A percentile compares a stretch with the other conserved stretches of the same genome.
These are phyloP conservation scores for Phataginus tetradactyla DNA, from an alignment of 2,797 vertebrate genomes.

Conservation along the genomic window DNA sequence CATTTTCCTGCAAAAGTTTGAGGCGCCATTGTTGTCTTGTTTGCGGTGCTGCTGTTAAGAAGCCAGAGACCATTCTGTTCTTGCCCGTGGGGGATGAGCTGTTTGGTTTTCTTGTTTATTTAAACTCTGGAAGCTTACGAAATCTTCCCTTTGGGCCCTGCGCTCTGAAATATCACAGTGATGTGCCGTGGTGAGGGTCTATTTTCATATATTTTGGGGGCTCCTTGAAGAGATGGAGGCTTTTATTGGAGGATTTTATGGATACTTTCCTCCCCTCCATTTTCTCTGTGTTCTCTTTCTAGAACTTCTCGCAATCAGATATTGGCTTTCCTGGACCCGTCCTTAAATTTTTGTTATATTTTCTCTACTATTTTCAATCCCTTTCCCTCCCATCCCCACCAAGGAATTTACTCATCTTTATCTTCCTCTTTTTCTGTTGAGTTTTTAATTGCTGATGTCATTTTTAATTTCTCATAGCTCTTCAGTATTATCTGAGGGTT, in stretches of 20 bases:
- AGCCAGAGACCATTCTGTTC: not conserved
- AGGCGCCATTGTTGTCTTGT: not conserved
- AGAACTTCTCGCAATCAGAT: not conserved
- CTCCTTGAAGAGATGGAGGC: too few relatives aligned
- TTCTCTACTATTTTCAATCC: not conserved
- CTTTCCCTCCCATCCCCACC: too few relatives aligned
- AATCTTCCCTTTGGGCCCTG: not conserved
- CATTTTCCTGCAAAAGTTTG: not conserved
- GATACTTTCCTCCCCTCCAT: not conserved
- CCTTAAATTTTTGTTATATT: not conserved
- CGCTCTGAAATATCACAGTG: not conserved
- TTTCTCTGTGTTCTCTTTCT: not conserved
- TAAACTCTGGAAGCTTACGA: not conserved
- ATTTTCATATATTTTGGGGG: not conserved
- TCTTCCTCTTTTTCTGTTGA: not conserved
- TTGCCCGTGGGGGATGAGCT: not conserved
- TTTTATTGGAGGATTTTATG: not conserved
- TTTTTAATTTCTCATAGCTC: not conserved
- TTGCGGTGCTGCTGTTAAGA: not conserved
- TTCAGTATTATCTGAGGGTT: not conserved
- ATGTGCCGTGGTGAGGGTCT: not conserved
- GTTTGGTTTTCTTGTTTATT: not conserved
- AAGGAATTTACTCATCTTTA: not conserved
- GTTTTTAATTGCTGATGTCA: not conserved
- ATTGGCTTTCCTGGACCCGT: not conserved